phyloP scores from a whole-genome alignment of 2,888 invertebrate species.

The Protophormia terraenovae region DNA sequence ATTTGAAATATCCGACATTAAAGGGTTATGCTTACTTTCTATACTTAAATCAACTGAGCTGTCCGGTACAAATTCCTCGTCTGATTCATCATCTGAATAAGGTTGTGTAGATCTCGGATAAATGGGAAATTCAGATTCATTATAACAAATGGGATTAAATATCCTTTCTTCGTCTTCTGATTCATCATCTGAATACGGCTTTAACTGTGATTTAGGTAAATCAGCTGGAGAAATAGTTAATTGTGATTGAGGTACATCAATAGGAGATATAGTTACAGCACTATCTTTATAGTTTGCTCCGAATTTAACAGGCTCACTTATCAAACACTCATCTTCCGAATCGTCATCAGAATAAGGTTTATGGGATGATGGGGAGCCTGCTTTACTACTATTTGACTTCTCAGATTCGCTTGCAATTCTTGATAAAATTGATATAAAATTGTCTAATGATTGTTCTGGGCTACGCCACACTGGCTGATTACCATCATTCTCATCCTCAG shows the following conservation, averaged over 20 bases:
- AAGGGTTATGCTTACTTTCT: too few relatives aligned
- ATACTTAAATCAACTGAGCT: background rate
- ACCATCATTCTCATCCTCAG: slow-evolving; percentile 21
- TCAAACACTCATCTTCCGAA: slow-evolving; percentile 6
- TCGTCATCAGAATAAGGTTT: slow-evolving; percentile 36
- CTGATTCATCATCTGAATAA: slow-evolving; percentile 54
- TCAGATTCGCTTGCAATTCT: slow-evolving; percentile 5
- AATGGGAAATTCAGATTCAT: too few relatives aligned
- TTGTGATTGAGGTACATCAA: background rate
- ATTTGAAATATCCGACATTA: background rate
- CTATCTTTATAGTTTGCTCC: background rate
- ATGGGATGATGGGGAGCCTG: background rate
- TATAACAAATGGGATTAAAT: too few relatives aligned
- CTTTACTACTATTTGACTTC: background rate
- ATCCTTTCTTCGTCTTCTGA: slow-evolving; percentile 47
- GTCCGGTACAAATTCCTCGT: background rate
- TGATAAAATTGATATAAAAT: background rate
- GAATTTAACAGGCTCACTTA: background rate
- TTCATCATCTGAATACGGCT: slow-evolving; percentile 50
- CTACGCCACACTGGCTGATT: slow-evolving; percentile 10
- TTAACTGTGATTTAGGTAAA: background rate
- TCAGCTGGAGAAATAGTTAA: slow-evolving; percentile 8
- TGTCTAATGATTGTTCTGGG: background rate
- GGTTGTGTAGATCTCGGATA: background rate
- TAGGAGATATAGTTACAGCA: background rate